phyloP scores from a whole-genome alignment of 2,888 invertebrate species.

The Hirtodrosophila alboralis region DNA sequence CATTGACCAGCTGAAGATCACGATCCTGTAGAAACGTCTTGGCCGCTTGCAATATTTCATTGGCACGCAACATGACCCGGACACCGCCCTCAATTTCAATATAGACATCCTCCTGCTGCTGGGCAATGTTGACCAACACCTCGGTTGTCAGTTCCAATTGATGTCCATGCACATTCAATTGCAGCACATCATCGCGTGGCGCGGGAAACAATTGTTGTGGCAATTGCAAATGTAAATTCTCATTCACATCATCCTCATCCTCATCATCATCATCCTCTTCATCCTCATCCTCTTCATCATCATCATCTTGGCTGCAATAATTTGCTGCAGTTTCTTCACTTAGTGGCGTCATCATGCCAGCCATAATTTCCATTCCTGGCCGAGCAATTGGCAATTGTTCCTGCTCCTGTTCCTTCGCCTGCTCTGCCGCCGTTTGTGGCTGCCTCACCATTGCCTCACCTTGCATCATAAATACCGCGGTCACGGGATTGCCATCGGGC shows the following conservation, averaged over 20 bases:
- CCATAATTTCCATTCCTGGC: too few species aligned
- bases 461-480: constrained; percentile 58
- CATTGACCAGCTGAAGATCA: constrained; percentile 83
- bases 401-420: not conserved
- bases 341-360: too few species aligned
- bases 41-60: constrained; percentile 80
- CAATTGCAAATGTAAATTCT: too few species aligned
- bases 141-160: constrained; percentile 54
- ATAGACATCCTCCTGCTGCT: constrained; percentile 55
- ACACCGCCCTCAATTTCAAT: constrained; percentile 38
- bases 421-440: not conserved
- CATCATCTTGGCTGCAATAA: too few species aligned
- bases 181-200: too few species aligned
- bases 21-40: constrained; percentile 58
- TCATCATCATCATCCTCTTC: too few species aligned
- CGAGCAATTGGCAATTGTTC: constrained; percentile 3
- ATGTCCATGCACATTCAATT: constrained; percentile 46
- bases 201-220: too few species aligned
- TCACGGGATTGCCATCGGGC: constrained; percentile 60
- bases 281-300: too few species aligned
- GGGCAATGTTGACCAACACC: constrained; percentile 52
- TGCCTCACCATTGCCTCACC: constrained; percentile 35
- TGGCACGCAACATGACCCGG: constrained; percentile 36
- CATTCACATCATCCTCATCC: too few species aligned
- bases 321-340: too few species aligned